These are phyloP conservation scores for Dryobota labecula DNA, from an alignment of 2,888 invertebrate genomes.

Conservation along the genomic window DNA sequence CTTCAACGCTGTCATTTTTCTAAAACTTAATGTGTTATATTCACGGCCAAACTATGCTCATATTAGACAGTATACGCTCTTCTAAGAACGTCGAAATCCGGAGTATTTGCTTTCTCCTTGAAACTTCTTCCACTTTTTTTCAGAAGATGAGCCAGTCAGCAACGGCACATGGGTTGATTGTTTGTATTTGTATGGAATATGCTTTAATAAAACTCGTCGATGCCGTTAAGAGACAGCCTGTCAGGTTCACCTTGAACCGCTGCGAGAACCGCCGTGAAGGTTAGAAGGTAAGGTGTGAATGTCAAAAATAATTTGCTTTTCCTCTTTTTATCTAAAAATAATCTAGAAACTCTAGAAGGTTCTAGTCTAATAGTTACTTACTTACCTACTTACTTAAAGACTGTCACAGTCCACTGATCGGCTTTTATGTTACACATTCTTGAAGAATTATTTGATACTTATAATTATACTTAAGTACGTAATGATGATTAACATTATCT, in stretches of 20 bases:
- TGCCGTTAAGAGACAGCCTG: not conserved
- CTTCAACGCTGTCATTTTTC: not conserved
- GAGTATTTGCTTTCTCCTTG: not conserved
- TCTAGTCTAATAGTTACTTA: not conserved
- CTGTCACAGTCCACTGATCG: not conserved
- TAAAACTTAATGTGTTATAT: not conserved
- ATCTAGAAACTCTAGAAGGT: not conserved
- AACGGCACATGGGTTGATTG: not conserved
- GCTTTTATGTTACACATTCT: slow-evolving; percentile 19
- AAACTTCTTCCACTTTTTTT: not conserved
- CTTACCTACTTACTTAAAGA: not conserved
- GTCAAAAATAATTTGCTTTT: not conserved
- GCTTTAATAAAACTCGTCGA: not conserved
- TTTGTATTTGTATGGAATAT: not conserved
- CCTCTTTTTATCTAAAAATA: not conserved
- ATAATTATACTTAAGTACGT: not conserved
- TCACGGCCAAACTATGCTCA: too few species aligned
- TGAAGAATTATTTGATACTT: slow-evolving; percentile 11
- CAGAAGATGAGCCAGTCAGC: not conserved
- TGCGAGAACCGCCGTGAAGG: not conserved
- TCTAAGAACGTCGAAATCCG: too few species aligned
- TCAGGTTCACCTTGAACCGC: not conserved
- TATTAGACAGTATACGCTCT: too few species aligned
- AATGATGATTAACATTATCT: slow-evolving; percentile 28
- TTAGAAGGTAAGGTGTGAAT: not conserved